Conservation (phyloP, 1,140 invertebrate species). For the Bicyclus anynana region DNA sequence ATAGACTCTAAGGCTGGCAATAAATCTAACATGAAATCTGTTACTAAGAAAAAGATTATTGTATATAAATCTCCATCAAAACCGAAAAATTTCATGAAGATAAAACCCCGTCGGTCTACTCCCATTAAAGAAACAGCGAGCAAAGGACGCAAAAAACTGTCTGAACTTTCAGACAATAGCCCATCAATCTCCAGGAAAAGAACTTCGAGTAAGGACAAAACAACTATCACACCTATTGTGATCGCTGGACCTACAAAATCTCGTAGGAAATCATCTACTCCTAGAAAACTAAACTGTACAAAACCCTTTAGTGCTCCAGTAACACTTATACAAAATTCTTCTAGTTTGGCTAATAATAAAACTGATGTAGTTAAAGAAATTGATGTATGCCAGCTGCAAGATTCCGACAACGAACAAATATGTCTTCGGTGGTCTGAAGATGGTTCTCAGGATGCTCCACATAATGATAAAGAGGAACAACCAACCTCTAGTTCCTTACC, state of each 20-base stretch:
- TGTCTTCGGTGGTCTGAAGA: slow-evolving; percentile 59
- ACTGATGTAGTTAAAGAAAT: slow-evolving; percentile 18
- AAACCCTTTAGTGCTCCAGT: slow-evolving; percentile 55
- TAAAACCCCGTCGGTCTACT: slow-evolving; percentile 50
- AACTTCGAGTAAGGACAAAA: slow-evolving; percentile 39
- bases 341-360: slow-evolving; percentile 31
- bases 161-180: background rate
- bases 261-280: slow-evolving; percentile 64
- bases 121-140: slow-evolving; percentile 43
- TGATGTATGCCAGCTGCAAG: slow-evolving; percentile 24
- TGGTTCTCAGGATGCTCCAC: slow-evolving; percentile 47
- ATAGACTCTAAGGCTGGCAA: slow-evolving; percentile 21
- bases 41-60: slow-evolving; percentile 33
- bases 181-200: slow-evolving; percentile 33
- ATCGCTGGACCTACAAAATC: slow-evolving; percentile 51
- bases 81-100: slow-evolving; percentile 59
- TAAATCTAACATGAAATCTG: slow-evolving; percentile 30
- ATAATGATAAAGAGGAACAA: slow-evolving; percentile 21
- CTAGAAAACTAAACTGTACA: slow-evolving; percentile 60
- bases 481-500: slow-evolving; percentile 10
- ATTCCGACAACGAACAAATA: slow-evolving; percentile 51
- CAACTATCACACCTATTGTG: slow-evolving; percentile 21
- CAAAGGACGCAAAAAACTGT: slow-evolving; percentile 33
- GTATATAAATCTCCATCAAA: slow-evolving; percentile 43
- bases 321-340: slow-evolving; percentile 39